Evolutionary conservation across 30 jellyfish, hydroid and myxozoan species (phyloP), one percentile per base, ranked within the genome.

Genomic region (Mastigias papua): DNA sequence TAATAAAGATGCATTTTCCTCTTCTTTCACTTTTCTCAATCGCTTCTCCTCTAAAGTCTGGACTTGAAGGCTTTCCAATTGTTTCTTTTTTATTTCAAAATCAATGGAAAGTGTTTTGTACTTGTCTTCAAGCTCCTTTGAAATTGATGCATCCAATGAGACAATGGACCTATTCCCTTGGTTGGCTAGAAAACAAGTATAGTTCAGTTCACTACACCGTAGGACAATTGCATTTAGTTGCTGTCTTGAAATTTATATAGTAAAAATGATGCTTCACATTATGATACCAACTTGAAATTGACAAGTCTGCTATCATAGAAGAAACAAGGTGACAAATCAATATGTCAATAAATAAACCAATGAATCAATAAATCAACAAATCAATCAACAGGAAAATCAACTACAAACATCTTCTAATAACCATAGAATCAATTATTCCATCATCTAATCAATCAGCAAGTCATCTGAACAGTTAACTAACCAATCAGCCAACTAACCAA

Each of bases 31-130:
- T 26, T 83, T 83, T 60, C 86, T 58, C 21, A 63, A 0, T 15
- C 71, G 63, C 72, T 83, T 83, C 34, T 83, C 92, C 51, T 83
- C 92, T 48, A 83, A 6, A 37, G 70, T 69, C 42, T 83, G 92
- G 20, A 30, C 57, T 74, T 83, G 92, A 10, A 83, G 30, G 37
- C 71, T 83, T 54, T 83, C 92, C 34, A 83, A 33, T 26, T 83
- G 92, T 70, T 83, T 83, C 72, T 37, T 83, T 64, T 83, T 83
- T 11, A 83, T 83, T 83, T 83, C 92, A 83, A 48, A 83, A 34
- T 83, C 92, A 16, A 83, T 27, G 15, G 86, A 67, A 21, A 83
- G 82, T 46, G 49, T 83, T 67, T 73, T 70, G 28, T 62, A 58
- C 57, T 71, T 83, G 6, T 83, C 92, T 51, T 83, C 92, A 19